These are phyloP conservation scores for Steinernema carpocapsae DNA, from an alignment of 2,888 invertebrate genomes.

Conservation along the genomic window DNA sequence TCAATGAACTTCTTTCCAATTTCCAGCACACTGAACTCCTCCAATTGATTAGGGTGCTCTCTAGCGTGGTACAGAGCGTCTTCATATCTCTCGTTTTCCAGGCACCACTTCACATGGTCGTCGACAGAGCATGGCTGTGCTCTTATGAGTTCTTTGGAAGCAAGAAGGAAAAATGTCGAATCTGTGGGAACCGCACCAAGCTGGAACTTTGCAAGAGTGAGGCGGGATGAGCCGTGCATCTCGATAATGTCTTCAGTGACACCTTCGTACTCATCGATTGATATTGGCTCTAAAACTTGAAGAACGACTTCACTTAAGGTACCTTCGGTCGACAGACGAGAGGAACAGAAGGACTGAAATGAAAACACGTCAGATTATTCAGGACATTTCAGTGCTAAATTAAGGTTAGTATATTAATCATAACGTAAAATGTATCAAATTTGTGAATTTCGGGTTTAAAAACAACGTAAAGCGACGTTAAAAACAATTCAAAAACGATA, in stretches of 20 bases:
- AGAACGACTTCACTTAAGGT: constrained; percentile 4
- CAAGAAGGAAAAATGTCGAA: constrained; percentile 59
- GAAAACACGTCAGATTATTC: constrained; percentile 1
- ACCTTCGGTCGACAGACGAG: constrained; percentile 8
- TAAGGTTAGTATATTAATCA: neutral
- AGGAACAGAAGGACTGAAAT: constrained; percentile 26
- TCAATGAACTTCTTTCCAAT: constrained; percentile 59
- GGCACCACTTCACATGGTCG: constrained; percentile 62
- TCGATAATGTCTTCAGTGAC: constrained; percentile 53
- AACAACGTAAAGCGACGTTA: too few species aligned
- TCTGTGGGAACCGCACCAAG: constrained; percentile 54
- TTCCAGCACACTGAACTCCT: constrained; percentile 43
- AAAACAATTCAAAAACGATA: too few species aligned
- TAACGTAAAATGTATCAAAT: too few species aligned
- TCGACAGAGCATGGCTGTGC: constrained; percentile 62
- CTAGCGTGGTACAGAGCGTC: constrained; percentile 59
- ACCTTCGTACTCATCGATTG: constrained; percentile 46
- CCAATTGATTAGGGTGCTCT: constrained; percentile 44
- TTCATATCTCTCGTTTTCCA: constrained; percentile 60
- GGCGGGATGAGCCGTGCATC: constrained; percentile 44
- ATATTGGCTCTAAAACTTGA: constrained; percentile 37
- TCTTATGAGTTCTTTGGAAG: constrained; percentile 58
- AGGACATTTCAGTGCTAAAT: neutral
- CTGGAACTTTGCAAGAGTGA: constrained; percentile 43
- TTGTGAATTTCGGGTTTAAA: too few species aligned